These are phyloP conservation scores for Drosophila cognata DNA, from an alignment of 2,888 invertebrate species.

Conservation along the genomic window DNA sequence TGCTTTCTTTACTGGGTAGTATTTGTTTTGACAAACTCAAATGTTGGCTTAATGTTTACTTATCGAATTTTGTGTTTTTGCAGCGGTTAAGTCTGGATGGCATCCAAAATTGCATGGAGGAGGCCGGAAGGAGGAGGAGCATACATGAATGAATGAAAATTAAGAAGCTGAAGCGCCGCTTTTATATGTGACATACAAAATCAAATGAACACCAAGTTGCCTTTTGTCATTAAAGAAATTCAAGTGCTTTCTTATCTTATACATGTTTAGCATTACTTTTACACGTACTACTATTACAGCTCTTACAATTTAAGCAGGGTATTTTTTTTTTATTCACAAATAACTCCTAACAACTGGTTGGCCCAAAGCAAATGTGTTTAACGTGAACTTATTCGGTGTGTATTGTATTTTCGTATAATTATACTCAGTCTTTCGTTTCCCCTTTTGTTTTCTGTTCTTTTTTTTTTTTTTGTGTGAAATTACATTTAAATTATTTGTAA, in stretches of 20 bases:
- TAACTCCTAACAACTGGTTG: constrained; percentile 18
- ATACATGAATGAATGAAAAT: background rate
- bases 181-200: constrained; percentile 27
- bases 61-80: constrained; percentile 16
- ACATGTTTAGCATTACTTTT: constrained; percentile 48
- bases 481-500: constrained; percentile 28
- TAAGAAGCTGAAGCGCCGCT: constrained; percentile 1
- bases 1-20: background rate
- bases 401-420: constrained; percentile 9
- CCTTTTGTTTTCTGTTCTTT: background rate
- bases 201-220: constrained; percentile 76
- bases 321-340: constrained; percentile 21
- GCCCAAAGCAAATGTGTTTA: constrained; percentile 10
- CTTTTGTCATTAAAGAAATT: constrained; percentile 75
- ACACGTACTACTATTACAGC: constrained; percentile 28
- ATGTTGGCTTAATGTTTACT: background rate
- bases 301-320: constrained; percentile 26
- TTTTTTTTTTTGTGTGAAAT: background rate
- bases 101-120: constrained; percentile 5
- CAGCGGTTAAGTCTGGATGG: constrained; percentile 56
- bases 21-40: background rate
- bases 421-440: constrained; percentile 16
- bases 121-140: background rate
- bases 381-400: constrained; percentile 9
- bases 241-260: constrained; percentile 77